phyloP scores from a whole-genome alignment of 2,888 invertebrate species.

The Dione vanillae region DNA sequence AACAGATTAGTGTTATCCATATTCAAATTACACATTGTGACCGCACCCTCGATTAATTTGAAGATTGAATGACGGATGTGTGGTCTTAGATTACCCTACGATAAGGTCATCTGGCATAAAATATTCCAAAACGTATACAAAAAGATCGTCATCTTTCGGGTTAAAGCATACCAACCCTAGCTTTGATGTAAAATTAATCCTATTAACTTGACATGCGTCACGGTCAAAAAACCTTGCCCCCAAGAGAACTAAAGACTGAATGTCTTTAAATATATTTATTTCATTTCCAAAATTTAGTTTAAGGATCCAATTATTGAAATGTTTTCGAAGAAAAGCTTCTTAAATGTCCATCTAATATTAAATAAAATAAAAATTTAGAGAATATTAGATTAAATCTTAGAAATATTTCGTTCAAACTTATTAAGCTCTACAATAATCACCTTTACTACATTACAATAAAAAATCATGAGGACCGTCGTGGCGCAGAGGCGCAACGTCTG shows the following conservation, averaged over 20 bases:
- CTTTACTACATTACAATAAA: too few relatives aligned
- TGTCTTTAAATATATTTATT: constrained; percentile 14
- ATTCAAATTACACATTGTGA: constrained; percentile 35
- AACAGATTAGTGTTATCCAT: constrained; percentile 28
- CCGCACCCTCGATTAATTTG: constrained; percentile 33
- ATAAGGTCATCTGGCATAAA: constrained; percentile 59
- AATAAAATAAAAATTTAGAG: neutral
- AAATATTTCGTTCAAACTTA: neutral
- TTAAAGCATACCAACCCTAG: constrained; percentile 51
- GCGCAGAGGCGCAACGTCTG: too few relatives aligned
- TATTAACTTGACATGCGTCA: constrained; percentile 66
- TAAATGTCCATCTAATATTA: neutral
- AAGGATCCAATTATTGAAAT: neutral
- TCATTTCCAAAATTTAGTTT: constrained; percentile 2
- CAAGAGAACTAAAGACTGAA: constrained; percentile 26
- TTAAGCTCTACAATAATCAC: neutral
- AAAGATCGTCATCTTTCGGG: constrained; percentile 42
- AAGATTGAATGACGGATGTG: constrained; percentile 46
- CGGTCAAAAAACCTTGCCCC: constrained; percentile 16
- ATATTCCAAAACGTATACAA: constrained; percentile 52
- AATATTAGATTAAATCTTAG: neutral
- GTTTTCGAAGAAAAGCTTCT: neutral
- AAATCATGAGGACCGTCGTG: too few relatives aligned
- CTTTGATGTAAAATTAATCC: constrained; percentile 64
- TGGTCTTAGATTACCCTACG: constrained; percentile 58